phyloP scores from a whole-genome alignment of 2,797 vertebrate species.

The Rhinichthys osculus region DNA sequence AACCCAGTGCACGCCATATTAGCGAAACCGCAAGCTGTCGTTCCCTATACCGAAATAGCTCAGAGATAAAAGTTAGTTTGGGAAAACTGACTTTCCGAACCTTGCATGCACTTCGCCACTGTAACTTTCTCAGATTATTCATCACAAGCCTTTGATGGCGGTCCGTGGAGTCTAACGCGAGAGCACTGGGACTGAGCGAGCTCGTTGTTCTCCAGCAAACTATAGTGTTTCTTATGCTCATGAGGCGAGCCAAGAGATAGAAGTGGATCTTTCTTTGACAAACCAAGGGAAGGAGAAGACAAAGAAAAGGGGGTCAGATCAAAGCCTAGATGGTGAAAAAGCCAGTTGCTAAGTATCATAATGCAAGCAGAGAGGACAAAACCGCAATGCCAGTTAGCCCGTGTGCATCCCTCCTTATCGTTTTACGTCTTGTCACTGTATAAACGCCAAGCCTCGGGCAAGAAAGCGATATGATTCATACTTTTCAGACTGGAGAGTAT shows the following conservation, averaged over 20 bases:
- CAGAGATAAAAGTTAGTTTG: conserved; percentile 16
- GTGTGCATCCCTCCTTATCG: not conserved
- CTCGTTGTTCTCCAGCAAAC: conserved; percentile 27
- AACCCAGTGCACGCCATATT: not conserved
- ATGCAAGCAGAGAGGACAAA: conserved; percentile 29
- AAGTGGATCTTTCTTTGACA: conserved; percentile 54
- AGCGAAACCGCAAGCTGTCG: not conserved
- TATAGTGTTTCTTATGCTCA: conserved; percentile 38
- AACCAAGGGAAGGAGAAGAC: conserved; percentile 37
- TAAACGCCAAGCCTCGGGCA: not conserved
- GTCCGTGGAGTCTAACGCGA: conserved; percentile 31
- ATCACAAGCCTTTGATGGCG: conserved; percentile 53
- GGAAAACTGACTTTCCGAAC: conserved; percentile 42
- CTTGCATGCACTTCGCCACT: conserved; percentile 45
- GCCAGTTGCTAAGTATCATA: conserved; percentile 35
- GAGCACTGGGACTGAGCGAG: conserved; percentile 18
- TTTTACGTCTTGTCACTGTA: conserved; percentile 19
- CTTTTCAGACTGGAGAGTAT: conserved; percentile 18
- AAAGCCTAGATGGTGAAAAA: conserved; percentile 33
- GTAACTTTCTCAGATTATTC: conserved; percentile 57
- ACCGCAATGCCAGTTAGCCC: not conserved
- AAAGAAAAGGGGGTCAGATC: conserved; percentile 43
- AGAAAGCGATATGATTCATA: conserved; percentile 39
- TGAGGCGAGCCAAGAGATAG: conserved; percentile 35
- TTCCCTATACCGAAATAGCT: too few species aligned